Conservation (phyloP, 2,797 vertebrate genomes). For the Centropyge bicolor region DNA sequence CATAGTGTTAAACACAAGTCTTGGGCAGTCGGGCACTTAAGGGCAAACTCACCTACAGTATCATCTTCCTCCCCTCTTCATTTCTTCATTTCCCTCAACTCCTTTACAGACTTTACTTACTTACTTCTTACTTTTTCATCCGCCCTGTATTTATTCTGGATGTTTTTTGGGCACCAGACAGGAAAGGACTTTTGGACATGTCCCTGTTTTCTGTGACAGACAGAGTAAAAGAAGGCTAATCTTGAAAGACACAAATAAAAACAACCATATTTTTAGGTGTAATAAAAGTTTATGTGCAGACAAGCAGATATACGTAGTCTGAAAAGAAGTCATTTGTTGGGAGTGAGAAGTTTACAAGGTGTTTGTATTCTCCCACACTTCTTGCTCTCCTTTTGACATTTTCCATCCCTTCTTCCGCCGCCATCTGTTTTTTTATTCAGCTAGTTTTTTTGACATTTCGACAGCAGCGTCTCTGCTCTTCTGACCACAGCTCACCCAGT, state of each 20-base stretch:
- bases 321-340: background rate
- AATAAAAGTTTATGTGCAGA: conserved; percentile 12
- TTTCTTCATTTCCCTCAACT: conserved; percentile 4
- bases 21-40: background rate
- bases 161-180: background rate
- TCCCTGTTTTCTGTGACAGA: conserved; percentile 21
- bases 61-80: background rate
- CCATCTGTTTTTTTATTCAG: conserved; percentile 8
- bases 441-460: conserved; percentile 25
- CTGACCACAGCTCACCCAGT: conserved; percentile 21
- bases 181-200: conserved; percentile 22
- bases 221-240: background rate
- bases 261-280: background rate
- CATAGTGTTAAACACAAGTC: background rate
- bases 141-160: conserved; percentile 9
- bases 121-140: background rate
- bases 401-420: background rate
- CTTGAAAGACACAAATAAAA: conserved; percentile 5
- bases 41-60: background rate
- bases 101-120: too few relatives aligned
- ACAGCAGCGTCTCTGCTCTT: conserved; percentile 21
- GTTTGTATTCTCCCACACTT: background rate
- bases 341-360: conserved; percentile 10
- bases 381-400: background rate
- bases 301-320: background rate